Conservation (phyloP, 2,888 invertebrate genomes). For the Philhelius pedissequus region DNA sequence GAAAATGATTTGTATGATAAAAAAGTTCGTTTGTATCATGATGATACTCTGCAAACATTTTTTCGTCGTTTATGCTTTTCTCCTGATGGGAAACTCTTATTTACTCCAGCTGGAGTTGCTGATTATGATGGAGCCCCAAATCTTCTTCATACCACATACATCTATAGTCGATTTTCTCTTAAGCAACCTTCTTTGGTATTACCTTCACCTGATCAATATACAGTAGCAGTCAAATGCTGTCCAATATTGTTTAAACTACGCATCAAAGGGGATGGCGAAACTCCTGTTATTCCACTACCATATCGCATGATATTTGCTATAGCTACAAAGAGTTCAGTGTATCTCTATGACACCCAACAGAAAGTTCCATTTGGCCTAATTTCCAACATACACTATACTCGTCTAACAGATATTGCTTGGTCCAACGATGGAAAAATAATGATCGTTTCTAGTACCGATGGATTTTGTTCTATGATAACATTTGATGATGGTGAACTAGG, state of each 20-base stretch:
- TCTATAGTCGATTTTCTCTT: conserved; percentile 82
- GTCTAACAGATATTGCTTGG: conserved; percentile 93
- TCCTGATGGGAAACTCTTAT: conserved; percentile 92
- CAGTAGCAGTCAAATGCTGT: conserved; percentile 90
- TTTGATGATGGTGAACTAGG: conserved; percentile 88
- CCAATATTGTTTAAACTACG: conserved; percentile 86
- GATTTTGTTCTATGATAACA: conserved; percentile 91
- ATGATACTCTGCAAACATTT: conserved; percentile 96
- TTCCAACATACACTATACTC: conserved; percentile 93
- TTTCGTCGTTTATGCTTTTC: conserved; percentile 93
- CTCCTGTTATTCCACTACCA: conserved; percentile 82
- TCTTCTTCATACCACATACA: conserved; percentile 81
- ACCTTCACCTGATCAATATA: conserved; percentile 89
- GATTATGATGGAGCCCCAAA: conserved; percentile 85
- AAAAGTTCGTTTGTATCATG: conserved; percentile 88
- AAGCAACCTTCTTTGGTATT: conserved; percentile 87
- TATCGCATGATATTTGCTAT: conserved; percentile 94
- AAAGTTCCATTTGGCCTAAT: conserved; percentile 87
- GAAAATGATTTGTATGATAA: conserved; percentile 82
- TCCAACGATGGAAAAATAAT: conserved; percentile 88
- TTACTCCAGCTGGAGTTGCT: conserved; percentile 94
- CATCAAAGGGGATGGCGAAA: conserved; percentile 78
- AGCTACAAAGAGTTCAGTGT: conserved; percentile 91
- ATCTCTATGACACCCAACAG: conserved; percentile 94
- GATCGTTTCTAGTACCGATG: conserved; percentile 92